Evolutionary conservation across 2,888 invertebrate species (phyloP).

Genomic region (Carpatolechia fugitivella): DNA sequence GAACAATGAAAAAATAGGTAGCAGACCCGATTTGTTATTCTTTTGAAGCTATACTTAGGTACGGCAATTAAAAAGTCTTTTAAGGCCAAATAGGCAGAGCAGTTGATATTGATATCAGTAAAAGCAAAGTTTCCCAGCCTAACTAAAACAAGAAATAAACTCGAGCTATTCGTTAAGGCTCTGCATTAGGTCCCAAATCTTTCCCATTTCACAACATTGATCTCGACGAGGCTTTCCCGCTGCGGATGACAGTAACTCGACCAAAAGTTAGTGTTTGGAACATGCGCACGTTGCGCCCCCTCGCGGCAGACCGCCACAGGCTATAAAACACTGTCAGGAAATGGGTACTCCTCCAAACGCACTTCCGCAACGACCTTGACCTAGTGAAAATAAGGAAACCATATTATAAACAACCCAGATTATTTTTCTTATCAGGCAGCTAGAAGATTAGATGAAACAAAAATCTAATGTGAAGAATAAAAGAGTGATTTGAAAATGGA

Average conservation of each 20-base stretch:
- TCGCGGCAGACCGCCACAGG: not conserved
- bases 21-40: too few species aligned
- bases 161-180: not conserved
- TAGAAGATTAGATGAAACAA: not conserved
- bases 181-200: not conserved
- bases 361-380: not conserved
- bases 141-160: not conserved
- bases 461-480: not conserved
- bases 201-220: not conserved
- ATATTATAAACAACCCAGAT: not conserved
- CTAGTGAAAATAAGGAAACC: not conserved
- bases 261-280: slow-evolving; percentile 2
- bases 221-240: slow-evolving; percentile 6
- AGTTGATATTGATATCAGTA: too few species aligned
- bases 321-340: not conserved
- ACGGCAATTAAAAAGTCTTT: too few species aligned
- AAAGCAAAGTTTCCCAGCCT: too few species aligned
- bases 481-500: slow-evolving; percentile 27
- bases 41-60: too few species aligned
- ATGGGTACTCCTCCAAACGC: not conserved
- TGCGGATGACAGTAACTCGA: slow-evolving; percentile 5
- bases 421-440: not conserved
- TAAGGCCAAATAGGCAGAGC: too few species aligned
- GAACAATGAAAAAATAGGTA: too few species aligned
- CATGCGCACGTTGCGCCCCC: not conserved